Conservation (phyloP, 2,888 invertebrate species). For the Ectemnius continuus region DNA sequence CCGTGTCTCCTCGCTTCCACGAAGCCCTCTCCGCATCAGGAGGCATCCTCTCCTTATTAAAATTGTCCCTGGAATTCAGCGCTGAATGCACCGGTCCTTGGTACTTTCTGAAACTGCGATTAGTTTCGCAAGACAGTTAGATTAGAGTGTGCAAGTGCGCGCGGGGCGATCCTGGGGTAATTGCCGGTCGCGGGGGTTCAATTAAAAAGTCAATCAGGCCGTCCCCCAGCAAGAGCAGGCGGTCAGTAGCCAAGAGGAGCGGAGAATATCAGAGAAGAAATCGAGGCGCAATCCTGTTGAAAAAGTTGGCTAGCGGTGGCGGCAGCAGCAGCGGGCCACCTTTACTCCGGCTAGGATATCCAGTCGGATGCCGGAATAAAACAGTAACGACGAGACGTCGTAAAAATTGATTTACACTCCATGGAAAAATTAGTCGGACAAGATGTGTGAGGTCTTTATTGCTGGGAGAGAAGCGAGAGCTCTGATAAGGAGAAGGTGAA, state of each 20-base stretch:
- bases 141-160: not conserved
- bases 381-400: not conserved
- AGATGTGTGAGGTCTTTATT: constrained; percentile 19
- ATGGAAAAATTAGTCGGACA: not conserved
- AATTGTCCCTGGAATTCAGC: constrained; percentile 6
- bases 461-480: constrained; percentile 13
- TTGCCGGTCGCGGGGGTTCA: constrained; percentile 72
- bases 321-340: too few relatives aligned
- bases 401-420: constrained; percentile 40
- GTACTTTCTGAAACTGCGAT: constrained; percentile 20
- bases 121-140: constrained; percentile 12
- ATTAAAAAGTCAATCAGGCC: constrained; percentile 77
- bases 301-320: not conserved
- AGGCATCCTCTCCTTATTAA: not conserved
- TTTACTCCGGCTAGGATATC: too few relatives aligned
- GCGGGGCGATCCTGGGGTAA: constrained; percentile 55
- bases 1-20: constrained; percentile 22
- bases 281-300: not conserved
- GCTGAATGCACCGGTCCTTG: constrained; percentile 17
- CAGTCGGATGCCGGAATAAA: too few relatives aligned
- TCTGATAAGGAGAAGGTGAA: constrained; percentile 20
- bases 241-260: constrained; percentile 18
- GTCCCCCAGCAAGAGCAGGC: constrained; percentile 25
- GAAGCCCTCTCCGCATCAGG: constrained; percentile 16
- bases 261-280: constrained; percentile 7